Percentiles rank a stretch among this genome's conserved stretches.
phyloP scores from a whole-genome alignment of 2,888 invertebrate species.

The Holacanthella duospinosa region DNA sequence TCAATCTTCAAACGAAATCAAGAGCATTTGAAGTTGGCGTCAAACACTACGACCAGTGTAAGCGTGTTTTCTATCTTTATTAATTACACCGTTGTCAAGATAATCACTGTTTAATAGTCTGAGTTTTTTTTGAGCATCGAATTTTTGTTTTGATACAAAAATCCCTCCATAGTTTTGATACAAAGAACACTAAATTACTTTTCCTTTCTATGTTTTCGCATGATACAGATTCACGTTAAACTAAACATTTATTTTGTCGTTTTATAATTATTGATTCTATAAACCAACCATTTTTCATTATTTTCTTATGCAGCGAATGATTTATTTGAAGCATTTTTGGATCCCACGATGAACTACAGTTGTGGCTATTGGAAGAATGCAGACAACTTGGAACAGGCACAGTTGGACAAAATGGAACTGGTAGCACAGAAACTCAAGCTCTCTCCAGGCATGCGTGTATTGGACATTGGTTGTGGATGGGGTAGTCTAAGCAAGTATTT shows the following conservation, averaged over 20 bases:
- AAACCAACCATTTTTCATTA: no score
- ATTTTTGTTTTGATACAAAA: no score
- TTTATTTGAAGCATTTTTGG: slow-evolving; percentile 26
- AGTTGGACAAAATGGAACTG: background rate
- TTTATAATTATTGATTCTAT: no score
- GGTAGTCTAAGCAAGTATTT: slow-evolving; percentile 30
- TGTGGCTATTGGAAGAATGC: slow-evolving; percentile 33
- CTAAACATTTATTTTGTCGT: no score
- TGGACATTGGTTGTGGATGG: slow-evolving; percentile 19
- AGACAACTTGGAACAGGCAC: slow-evolving; percentile 1
- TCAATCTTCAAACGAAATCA: slow-evolving; percentile 27
- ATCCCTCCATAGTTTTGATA: no score
- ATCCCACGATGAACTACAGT: slow-evolving; percentile 29
- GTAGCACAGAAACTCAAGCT: background rate
- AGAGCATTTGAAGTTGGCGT: slow-evolving; percentile 15
- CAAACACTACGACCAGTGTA: slow-evolving; percentile 22
- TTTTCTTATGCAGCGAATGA: slow-evolving; percentile 26
- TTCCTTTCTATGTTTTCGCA: no score
- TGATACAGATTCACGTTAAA: no score
- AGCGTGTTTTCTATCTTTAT: no score
- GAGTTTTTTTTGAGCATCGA: no score
- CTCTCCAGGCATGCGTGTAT: background rate
- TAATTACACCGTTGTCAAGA: no score
- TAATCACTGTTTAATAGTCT: background rate
- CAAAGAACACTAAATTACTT: no score